Evolutionary conservation across 1,140 invertebrate genomes (phyloP), one percentile per base, ranked within the genome.

Genomic region (Drosophila nannoptera): DNA sequence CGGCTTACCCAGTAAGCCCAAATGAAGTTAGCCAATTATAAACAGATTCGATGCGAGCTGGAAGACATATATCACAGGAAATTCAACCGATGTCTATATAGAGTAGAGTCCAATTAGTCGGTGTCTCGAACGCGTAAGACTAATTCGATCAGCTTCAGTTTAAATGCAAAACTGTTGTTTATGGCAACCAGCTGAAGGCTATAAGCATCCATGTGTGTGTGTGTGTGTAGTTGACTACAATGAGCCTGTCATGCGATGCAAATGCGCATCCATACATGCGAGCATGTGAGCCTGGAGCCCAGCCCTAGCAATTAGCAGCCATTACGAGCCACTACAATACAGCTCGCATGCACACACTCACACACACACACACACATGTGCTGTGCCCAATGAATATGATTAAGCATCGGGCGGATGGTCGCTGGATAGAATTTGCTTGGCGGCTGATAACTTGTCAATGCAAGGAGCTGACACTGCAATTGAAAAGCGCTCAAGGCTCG

Each of bases 391-490:
- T 69, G 59, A 63, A 50, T 69, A 50, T 50, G 60, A 63, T 69
- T 69, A 69, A 49, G 48, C 32, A 60, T 12, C 35, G 29, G 45
- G 54, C 40, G 59, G 62, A 33, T 56, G 29, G 46, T 33, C 22
- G 56, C 54, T 52, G 68, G 36, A 56, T 58, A 75, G 68, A 68
- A 80, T 68, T 80, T 43, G 50, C 64, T 52, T 48, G 54, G 22
- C 59, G 68, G 67, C 42, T 49, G 52, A 60, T 66, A 54, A 45
- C 35, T 63, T 73, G 73, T 42, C 73, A 69, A 73, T 71, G 70
- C 61, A 61, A 81, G 70, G 62, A 59, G 72, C 76, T 69, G 59
- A 66, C 62, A 65, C 49, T 64, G 76, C 80, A 80, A 76, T 78
- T 74, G 73, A 74, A 73, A 77, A 63, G 16, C 55, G 66, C 81